A percentile compares a stretch with the other conserved stretches of the same genome.
These are phyloP conservation scores for Saiga tatarica DNA, from an alignment of 2,113 vertebrate species.

Conservation along the genomic window DNA sequence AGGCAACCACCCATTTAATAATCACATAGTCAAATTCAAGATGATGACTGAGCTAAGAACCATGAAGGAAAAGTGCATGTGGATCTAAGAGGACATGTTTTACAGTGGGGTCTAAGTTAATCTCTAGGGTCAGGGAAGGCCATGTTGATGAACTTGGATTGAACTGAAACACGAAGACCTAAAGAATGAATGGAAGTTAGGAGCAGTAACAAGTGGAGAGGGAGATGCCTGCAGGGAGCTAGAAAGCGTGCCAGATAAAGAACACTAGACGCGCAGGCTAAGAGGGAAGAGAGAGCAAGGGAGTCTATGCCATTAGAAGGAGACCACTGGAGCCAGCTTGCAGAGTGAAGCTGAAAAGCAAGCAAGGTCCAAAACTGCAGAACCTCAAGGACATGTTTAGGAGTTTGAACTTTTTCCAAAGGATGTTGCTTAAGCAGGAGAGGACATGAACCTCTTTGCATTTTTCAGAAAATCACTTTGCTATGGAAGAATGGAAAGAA, in stretches of 20 bases:
- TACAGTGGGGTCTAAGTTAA: not conserved
- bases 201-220: not conserved
- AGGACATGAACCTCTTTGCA: not conserved
- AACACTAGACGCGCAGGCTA: fast-evolving
- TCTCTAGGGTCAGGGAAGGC: not conserved
- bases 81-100: not conserved
- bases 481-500: not conserved
- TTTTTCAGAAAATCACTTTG: not conserved
- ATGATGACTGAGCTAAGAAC: not conserved
- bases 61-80: not conserved
- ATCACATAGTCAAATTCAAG: not conserved
- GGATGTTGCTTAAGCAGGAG: not conserved
- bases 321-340: not conserved
- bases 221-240: not conserved
- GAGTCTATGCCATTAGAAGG: not conserved
- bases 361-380: not conserved
- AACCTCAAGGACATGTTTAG: not conserved
- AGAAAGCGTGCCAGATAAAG: not conserved
- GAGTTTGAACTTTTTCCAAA: not conserved
- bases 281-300: not conserved
- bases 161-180: not conserved
- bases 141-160: not conserved
- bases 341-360: not conserved
- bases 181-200: not conserved
- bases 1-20: not conserved